Percentiles rank a stretch among this genome's conserved stretches.
These are phyloP conservation scores for Erynnis tages DNA, from an alignment of 2,888 invertebrate species.

Conservation along the genomic window DNA sequence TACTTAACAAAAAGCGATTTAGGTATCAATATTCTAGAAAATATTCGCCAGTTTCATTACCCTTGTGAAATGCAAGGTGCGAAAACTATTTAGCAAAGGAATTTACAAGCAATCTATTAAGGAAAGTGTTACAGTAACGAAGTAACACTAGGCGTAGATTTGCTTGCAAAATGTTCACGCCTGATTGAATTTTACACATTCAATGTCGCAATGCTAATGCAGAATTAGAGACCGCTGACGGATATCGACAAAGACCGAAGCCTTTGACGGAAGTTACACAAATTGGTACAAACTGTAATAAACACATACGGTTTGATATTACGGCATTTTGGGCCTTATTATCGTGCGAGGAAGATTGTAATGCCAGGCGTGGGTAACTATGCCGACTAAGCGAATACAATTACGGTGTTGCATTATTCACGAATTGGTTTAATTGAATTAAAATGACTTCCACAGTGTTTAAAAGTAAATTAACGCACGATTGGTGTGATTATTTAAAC, in stretches of 20 bases:
- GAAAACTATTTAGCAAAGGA: slow-evolving; percentile 14
- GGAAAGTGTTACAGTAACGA: slow-evolving; percentile 24
- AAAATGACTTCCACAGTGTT: not conserved
- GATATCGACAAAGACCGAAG: slow-evolving; percentile 34
- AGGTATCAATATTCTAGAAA: not conserved
- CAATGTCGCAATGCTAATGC: slow-evolving; percentile 39
- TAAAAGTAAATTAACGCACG: not conserved
- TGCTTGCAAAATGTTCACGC: slow-evolving; percentile 43
- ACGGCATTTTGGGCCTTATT: slow-evolving; percentile 5
- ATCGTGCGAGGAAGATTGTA: slow-evolving; percentile 1
- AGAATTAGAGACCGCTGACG: slow-evolving; percentile 35
- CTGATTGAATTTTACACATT: slow-evolving; percentile 42
- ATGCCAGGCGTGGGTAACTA: not conserved
- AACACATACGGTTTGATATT: slow-evolving; percentile 1
- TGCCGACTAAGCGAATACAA: not conserved
- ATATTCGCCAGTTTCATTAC: not conserved
- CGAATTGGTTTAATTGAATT: slow-evolving; percentile 8
- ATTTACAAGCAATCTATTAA: slow-evolving; percentile 9
- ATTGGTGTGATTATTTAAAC: too few species aligned
- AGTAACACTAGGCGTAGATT: slow-evolving; percentile 26
- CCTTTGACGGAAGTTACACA: slow-evolving; percentile 40
- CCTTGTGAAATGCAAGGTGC: slow-evolving; percentile 5
- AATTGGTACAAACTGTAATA: slow-evolving; percentile 17
- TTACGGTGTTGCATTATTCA: slow-evolving; percentile 14
- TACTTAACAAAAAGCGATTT: not conserved